phyloP scores from a whole-genome alignment of 2,113 vertebrate genomes.

The Brachypteracias leptosomus region DNA sequence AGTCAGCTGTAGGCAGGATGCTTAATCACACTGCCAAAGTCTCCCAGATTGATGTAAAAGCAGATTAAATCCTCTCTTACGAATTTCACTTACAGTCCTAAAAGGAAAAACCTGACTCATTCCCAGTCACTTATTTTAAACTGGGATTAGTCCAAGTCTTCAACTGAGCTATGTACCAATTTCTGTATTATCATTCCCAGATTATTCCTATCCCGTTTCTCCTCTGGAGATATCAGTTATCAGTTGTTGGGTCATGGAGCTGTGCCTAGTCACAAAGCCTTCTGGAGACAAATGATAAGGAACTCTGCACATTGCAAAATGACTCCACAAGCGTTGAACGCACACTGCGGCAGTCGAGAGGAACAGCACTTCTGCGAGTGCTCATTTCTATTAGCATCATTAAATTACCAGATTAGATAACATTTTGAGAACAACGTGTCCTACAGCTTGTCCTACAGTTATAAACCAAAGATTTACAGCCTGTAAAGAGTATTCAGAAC shows the following conservation, averaged over 20 bases:
- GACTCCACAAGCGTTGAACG: not conserved
- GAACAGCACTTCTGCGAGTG: not conserved
- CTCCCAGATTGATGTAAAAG: not conserved
- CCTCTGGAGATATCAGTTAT: not conserved
- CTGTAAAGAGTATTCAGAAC: not conserved
- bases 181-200: not conserved
- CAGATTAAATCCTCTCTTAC: not conserved
- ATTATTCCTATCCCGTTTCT: not conserved
- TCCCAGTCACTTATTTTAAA: not conserved
- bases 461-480: not conserved
- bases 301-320: not conserved
- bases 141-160: not conserved
- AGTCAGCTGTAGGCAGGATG: not conserved
- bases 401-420: not conserved
- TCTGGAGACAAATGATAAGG: not conserved
- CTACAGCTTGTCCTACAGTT: not conserved
- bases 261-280: not conserved
- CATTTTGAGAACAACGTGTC: not conserved
- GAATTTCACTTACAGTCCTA: not conserved
- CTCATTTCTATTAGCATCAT: not conserved
- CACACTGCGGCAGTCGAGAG: accelerated
- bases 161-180: not conserved
- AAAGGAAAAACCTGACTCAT: not conserved
- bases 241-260: not conserved
- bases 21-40: not conserved